These are phyloP conservation scores for Hirtodrosophila histrioides DNA, from an alignment of 2,888 invertebrate species.

Conservation along the genomic window DNA sequence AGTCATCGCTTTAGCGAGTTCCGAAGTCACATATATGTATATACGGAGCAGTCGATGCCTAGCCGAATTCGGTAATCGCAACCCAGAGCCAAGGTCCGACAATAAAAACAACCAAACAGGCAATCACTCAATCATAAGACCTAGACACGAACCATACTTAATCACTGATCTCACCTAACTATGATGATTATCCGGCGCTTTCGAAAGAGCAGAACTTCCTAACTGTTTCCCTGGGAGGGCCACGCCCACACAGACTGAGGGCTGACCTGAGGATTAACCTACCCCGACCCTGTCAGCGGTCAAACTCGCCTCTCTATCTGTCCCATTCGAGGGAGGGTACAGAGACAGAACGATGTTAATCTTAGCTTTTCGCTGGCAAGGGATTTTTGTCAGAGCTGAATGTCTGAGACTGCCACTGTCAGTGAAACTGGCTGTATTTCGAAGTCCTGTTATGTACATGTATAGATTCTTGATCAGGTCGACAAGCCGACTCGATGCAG, in stretches of 20 bases:
- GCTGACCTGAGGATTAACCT: conserved; percentile 69
- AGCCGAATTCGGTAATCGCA: conserved; percentile 40
- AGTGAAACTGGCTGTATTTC: conserved; percentile 5
- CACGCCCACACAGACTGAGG: conserved; percentile 20
- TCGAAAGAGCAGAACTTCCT: conserved; percentile 36
- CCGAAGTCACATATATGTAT: too few species aligned
- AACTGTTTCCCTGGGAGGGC: too few species aligned
- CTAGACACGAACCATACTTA: conserved; percentile 40
- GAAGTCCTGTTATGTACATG: neutral
- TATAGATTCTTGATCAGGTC: too few species aligned
- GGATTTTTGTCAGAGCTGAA: conserved; percentile 59
- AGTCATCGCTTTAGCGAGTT: too few species aligned
- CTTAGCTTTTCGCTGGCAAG: conserved; percentile 72
- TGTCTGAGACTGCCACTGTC: conserved; percentile 1
- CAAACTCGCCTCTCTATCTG: conserved; percentile 29
- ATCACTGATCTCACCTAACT: conserved; percentile 68
- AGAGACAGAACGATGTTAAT: conserved; percentile 68
- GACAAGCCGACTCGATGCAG: too few species aligned
- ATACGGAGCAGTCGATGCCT: conserved; percentile 46
- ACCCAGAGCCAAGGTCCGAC: conserved; percentile 5
- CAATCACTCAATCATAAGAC: conserved; percentile 53
- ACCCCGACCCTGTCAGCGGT: conserved; percentile 61
- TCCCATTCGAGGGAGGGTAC: conserved; percentile 3
- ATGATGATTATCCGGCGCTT: conserved; percentile 71
- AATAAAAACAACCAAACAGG: conserved; percentile 3